Evolutionary conservation across 2,888 invertebrate species (phyloP).

Genomic region (Sphaerophoria rueppellii): DNA sequence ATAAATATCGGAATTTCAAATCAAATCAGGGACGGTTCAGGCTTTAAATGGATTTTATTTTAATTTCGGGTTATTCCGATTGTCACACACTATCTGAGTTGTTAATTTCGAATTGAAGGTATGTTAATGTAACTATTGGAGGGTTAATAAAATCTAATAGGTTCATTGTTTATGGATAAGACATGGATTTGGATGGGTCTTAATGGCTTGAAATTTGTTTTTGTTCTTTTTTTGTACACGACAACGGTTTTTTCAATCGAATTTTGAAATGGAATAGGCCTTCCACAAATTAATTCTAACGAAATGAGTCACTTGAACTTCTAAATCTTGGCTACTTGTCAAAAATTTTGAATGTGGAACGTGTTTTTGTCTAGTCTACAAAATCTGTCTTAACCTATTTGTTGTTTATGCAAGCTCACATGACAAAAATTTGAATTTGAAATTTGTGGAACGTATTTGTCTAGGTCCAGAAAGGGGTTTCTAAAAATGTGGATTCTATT

Average conservation of each 20-base stretch:
- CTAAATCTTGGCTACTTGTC: too few species aligned
- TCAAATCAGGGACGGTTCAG: slow-evolving; percentile 56
- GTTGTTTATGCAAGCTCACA: too few species aligned
- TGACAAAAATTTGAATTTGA: too few species aligned
- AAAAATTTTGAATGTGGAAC: too few species aligned
- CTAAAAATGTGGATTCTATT: too few species aligned
- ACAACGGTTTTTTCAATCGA: slow-evolving; percentile 7
- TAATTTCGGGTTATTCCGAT: slow-evolving; percentile 22
- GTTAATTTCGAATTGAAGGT: neutral
- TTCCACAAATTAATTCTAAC: too few species aligned
- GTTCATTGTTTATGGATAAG: slow-evolving; percentile 19
- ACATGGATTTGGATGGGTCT: slow-evolving; percentile 21
- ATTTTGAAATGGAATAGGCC: neutral
- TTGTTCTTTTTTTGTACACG: neutral
- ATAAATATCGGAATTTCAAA: slow-evolving; percentile 62
- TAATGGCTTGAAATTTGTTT: slow-evolving; percentile 22
- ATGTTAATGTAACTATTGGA: neutral
- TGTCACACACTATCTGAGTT: slow-evolving; percentile 42
- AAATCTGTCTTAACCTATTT: too few species aligned
- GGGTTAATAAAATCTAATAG: slow-evolving; percentile 33
- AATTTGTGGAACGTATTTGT: too few species aligned
- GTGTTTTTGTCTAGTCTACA: too few species aligned
- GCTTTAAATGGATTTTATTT: slow-evolving; percentile 60
- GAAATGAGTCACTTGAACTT: too few species aligned
- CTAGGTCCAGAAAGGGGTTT: too few species aligned